phyloP scores from a whole-genome alignment of 2,888 invertebrate genomes.

The Phorcus lineatus region DNA sequence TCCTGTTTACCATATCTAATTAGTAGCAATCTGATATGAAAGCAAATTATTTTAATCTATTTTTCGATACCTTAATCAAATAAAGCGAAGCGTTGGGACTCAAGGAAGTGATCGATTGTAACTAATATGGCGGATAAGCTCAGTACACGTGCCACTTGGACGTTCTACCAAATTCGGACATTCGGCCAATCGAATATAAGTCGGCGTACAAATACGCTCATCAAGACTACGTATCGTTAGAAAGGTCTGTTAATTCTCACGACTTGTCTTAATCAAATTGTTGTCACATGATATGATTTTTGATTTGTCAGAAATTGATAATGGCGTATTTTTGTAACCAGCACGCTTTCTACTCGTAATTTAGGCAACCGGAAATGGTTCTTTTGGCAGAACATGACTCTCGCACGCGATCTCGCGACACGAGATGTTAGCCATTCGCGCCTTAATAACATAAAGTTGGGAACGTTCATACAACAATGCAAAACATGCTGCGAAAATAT shows the following conservation, averaged over 20 bases:
- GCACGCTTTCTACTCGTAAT: background rate
- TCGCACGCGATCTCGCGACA: background rate
- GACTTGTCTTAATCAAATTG: background rate
- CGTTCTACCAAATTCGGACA: too few species aligned
- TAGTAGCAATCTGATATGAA: background rate
- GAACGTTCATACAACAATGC: background rate
- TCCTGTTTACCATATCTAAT: background rate
- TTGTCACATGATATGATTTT: background rate
- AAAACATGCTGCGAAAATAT: background rate
- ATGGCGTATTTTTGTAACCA: background rate
- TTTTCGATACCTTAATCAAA: background rate
- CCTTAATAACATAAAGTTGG: background rate
- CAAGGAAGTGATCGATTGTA: background rate
- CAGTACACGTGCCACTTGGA: background rate
- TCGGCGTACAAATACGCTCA: too few species aligned
- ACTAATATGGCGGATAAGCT: background rate
- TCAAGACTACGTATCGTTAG: too few species aligned
- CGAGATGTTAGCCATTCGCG: background rate
- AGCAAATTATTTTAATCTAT: slow-evolving; percentile 13
- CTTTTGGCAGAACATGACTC: background rate
- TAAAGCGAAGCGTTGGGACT: background rate
- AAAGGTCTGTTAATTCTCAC: background rate
- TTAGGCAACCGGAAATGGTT: background rate
- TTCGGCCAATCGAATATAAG: too few species aligned
- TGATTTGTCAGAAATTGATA: background rate